Base-by-base conservation (phyloP, 2,888 invertebrate species). In the Ceratothoa steindachneri region DNA sequence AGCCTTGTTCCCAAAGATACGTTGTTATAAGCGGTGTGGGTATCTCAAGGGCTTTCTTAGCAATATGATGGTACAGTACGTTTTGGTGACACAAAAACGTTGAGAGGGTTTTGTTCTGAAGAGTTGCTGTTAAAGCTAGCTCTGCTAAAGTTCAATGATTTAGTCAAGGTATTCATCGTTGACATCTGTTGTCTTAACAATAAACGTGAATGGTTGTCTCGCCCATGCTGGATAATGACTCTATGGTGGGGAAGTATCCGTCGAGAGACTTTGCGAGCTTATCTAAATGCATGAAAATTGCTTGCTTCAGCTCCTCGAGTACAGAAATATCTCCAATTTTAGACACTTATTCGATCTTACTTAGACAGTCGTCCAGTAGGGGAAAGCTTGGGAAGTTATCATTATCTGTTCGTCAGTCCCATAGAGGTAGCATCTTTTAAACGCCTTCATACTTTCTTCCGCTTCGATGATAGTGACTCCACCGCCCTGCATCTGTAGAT, bases 161-260 rank as follows among this genome's bases (percentile, higher is more conserved):
- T 72, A 28, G 19, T 72, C 67, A 22, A 67, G 67, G 71, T 74
- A 74, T 67, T 74, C 67, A 60, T 41, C 71, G 60, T 71, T 74
- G 67, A 71, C 67, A 71, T 74, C 31, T 67, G 67, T 19, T 15
- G 67, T 71, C 28, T 41, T 68, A 75, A 71, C 68, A 64, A 30
- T 30, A 67, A 75, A 69, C 52, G 75, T 75, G 65, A 75, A 72
- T 27, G 71, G 71, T 22, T 71, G 60, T 74, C 68, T 71, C 74
- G 67, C 67, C 71, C n/a, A n/a, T 55, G 60, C 51, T 51, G 28
- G 60, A 51, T 27, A 65, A 66, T 31, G 31, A 3, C 52, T 3
- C 65, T 65, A 22, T 66, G 65, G 30, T 31, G 29, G 71, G 65
- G 71, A 71, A 65, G 27, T 71, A 65, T 66, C 65, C 67, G 27